Percentiles rank a stretch among this genome's conserved stretches.
Evolutionary conservation across 2,113 vertebrate species (phyloP).

Genomic region (Micronycteris hirsuta): DNA sequence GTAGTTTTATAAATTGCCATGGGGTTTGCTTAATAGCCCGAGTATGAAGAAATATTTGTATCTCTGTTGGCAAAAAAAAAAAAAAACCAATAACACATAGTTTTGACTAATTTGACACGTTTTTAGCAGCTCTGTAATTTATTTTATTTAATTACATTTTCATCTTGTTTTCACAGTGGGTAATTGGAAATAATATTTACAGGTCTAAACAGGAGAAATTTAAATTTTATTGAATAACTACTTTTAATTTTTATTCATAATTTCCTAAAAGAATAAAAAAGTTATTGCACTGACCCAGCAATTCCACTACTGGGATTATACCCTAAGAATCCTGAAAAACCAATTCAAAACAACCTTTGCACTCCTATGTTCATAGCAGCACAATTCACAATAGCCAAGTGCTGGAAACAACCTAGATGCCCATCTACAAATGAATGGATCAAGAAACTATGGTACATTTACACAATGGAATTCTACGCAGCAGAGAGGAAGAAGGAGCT

Average conservation of each 20-base stretch:
- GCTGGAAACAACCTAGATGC: too few relatives aligned
- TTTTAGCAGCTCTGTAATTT: constrained; percentile 40
- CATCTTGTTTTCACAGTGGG: background rate
- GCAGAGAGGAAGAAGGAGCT: too few relatives aligned
- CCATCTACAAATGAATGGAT: too few relatives aligned
- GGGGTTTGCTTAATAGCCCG: background rate
- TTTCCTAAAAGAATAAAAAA: background rate
- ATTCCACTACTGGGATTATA: too few relatives aligned
- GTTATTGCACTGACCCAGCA: background rate
- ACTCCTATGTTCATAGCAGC: too few relatives aligned
- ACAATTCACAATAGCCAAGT: too few relatives aligned
- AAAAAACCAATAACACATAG: too few relatives aligned
- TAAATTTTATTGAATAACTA: background rate
- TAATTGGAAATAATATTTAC: constrained; percentile 15
- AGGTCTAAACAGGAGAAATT: background rate
- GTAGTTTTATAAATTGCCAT: background rate
- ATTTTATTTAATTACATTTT: constrained; percentile 48
- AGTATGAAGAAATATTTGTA: constrained; percentile 27
- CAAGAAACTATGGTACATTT: too few relatives aligned
- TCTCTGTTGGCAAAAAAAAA: constrained; percentile 14
- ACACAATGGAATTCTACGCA: too few relatives aligned
- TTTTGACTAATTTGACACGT: constrained; percentile 37
- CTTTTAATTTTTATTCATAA: background rate
- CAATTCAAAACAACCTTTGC: too few relatives aligned
- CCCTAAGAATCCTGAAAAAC: too few relatives aligned